Base-by-base conservation (phyloP, 1,140 invertebrate species). In the Coelopa frigida region DNA sequence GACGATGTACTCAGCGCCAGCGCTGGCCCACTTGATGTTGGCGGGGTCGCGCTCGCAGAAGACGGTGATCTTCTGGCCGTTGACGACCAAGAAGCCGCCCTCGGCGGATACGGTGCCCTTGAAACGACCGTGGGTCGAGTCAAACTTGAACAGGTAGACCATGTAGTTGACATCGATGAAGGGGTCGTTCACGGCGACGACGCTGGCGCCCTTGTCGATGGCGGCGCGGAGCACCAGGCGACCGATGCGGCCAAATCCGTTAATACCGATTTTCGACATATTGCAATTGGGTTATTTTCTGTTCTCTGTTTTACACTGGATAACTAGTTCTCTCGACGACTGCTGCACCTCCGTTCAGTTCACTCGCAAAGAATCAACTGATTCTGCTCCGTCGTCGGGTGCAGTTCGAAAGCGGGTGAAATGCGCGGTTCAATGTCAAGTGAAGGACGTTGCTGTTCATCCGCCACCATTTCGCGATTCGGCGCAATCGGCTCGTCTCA, bases 101-200 rank as follows among this genome's bases (percentile, higher is more conserved):
- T 89, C 81, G 37, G 81, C 75, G 22, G 78, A 75, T 31, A 98
- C 82, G 48, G 87, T 83, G 32, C 93, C 90, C 65, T 94, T 88
- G 63, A 77, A 77, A 46, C 70, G 78, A 6, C 95, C 95, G 59
- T 99, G 96, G 38, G 93, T 98, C 11, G 94, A 96, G 70, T 99
- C 96, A 72, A 95, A 96, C 64, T 94, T 92, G 77, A 98, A 94
- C 77, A 99, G 84, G 76, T 99, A 99, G 3, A 94, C 93, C 92
- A 97, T 94, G 74, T 98, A 96, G 53, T 94, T 86, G 29, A 94
- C 71, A 49, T 83, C 82, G 68, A 97, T 91, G 76, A 93, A 93
- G 2, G 94, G 94, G 72, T 98, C 94, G 73, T 98, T 98, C 57
- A 98, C 78, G 24, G 92, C 92, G 22, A 93, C 85, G 48, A 97